Percentiles rank a stretch among this genome's conserved stretches.
Conservation (phyloP, 1,140 invertebrate species). For the Ganaspis sp. region DNA sequence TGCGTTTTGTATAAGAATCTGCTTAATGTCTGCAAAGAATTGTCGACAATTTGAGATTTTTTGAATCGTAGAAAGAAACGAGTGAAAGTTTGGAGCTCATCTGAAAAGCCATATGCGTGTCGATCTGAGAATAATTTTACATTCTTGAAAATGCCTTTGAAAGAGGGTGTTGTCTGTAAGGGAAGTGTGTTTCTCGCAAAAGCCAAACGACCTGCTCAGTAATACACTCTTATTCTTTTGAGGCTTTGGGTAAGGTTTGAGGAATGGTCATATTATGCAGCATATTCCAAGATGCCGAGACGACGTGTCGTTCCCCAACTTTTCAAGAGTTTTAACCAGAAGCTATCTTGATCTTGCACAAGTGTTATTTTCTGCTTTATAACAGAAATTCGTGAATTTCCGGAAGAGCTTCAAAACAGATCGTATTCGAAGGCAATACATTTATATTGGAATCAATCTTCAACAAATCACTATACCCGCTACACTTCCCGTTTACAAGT, state of each 20-base stretch:
- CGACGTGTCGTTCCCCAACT: neutral
- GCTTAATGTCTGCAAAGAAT: no score
- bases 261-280: constrained; percentile 66
- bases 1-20: no score
- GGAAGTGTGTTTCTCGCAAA: neutral
- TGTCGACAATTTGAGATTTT: no score
- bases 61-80: neutral
- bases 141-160: constrained; percentile 16
- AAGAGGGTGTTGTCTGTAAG: neutral
- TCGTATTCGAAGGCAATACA: constrained; percentile 41
- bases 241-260: constrained; percentile 50
- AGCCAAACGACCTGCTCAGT: constrained; percentile 12
- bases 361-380: neutral
- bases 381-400: neutral
- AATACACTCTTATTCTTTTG: constrained; percentile 34
- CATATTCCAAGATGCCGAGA: constrained; percentile 56
- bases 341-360: constrained; percentile 37
- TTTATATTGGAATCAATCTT: constrained; percentile 61
- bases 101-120: constrained; percentile 14
- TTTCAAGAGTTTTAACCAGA: constrained; percentile 35
- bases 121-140: constrained; percentile 34
- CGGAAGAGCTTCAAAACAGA: constrained; percentile 29
- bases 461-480: constrained; percentile 8
- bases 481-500: constrained; percentile 36
- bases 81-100: neutral